phyloP scores from a whole-genome alignment of 2,797 vertebrate genomes.

The Coreius guichenoti region DNA sequence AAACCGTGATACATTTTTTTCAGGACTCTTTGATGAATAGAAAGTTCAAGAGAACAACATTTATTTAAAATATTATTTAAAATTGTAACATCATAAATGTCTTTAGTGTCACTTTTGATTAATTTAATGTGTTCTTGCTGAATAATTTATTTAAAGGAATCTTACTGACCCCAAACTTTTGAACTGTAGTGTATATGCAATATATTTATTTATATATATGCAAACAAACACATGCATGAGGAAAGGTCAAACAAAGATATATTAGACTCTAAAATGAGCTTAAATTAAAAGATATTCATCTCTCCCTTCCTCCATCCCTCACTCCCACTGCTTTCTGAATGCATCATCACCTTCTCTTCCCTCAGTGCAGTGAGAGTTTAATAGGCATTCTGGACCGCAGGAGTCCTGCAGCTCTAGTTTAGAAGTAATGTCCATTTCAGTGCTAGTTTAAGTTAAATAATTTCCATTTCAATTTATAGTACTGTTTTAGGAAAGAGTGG shows the following conservation, averaged over 20 bases:
- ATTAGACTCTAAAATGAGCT: slow-evolving; percentile 3
- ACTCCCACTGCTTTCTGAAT: not conserved
- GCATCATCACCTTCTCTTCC: not conserved
- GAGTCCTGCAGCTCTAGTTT: not conserved
- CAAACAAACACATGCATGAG: not conserved
- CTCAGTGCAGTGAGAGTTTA: not conserved
- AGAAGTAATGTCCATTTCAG: not conserved
- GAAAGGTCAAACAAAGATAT: not conserved
- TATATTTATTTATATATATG: not conserved
- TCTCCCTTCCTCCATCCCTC: not conserved
- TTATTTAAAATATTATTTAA: not conserved
- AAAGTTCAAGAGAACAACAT: not conserved
- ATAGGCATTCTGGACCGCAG: not conserved
- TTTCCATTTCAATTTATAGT: not conserved
- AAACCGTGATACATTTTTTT: not conserved
- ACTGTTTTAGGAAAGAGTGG: not conserved
- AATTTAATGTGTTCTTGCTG: not conserved
- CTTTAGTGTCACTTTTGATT: not conserved
- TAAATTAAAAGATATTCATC: slow-evolving; percentile 11
- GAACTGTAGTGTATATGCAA: not conserved
- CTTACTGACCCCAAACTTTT: not conserved
- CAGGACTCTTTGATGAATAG: not conserved
- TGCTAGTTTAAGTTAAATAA: not conserved
- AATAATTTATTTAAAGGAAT: not conserved
- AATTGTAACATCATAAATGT: not conserved